Percentiles rank a stretch among this genome's conserved stretches.
phyloP scores from a whole-genome alignment of 1,140 invertebrate genomes.

The Chironomus striatipennis region DNA sequence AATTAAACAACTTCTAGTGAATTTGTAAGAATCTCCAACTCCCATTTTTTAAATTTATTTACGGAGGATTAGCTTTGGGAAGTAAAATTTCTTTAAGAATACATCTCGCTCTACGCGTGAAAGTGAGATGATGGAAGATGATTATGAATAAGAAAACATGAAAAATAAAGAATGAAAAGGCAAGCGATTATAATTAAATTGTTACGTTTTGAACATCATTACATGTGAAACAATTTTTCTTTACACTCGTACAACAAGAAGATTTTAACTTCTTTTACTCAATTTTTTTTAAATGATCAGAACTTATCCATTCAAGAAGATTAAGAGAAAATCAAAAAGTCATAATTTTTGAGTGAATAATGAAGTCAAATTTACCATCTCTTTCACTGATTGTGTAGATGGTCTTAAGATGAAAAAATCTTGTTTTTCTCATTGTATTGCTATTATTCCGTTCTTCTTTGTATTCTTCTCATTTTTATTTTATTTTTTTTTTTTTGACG shows the following conservation, averaged over 20 bases:
- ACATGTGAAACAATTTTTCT: neutral
- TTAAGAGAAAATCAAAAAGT: neutral
- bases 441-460: no score
- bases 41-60: no score
- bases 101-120: neutral
- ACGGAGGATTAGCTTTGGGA: no score
- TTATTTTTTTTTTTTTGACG: neutral
- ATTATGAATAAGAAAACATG: neutral
- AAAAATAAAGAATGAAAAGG: neutral
- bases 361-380: no score
- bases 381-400: no score
- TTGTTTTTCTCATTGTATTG: no score
- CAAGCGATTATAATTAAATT: conserved; percentile 14
- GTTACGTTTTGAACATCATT: neutral
- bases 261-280: neutral
- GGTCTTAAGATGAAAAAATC: no score
- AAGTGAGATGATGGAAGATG: conserved; percentile 1
- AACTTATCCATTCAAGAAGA: neutral
- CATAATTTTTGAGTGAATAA: neutral
- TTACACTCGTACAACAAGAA: neutral
- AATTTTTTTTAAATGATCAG: neutral
- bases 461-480: neutral
- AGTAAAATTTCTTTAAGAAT: no score
- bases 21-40: no score
- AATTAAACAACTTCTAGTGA: no score